These are phyloP conservation scores for Brachionus rubens DNA, from an alignment of 1,140 invertebrate species.

Conservation along the genomic window DNA sequence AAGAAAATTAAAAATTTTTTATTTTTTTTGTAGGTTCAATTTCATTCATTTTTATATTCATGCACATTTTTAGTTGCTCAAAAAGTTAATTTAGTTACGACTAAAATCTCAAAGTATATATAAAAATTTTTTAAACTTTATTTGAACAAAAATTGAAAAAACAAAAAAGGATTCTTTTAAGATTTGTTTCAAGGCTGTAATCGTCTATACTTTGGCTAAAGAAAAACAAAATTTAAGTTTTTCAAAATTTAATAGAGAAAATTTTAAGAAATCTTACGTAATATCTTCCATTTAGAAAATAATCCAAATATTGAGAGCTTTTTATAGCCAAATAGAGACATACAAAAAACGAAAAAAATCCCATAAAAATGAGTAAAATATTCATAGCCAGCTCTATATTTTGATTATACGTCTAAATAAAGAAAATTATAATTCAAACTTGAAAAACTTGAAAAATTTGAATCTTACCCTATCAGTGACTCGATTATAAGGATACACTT, in stretches of 20 bases:
- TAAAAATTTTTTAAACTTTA: no score
- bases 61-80: no score
- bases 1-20: not conserved
- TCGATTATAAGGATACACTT: slow-evolving; percentile 13
- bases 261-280: not conserved
- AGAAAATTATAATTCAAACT: not conserved
- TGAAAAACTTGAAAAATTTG: not conserved
- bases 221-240: not conserved
- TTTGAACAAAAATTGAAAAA: not conserved
- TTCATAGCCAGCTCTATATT: slow-evolving; percentile 43
- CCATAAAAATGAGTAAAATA: not conserved
- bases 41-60: no score
- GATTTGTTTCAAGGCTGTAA: not conserved
- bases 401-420: slow-evolving; percentile 36
- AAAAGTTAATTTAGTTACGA: slow-evolving; percentile 19
- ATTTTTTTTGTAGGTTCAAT: no score
- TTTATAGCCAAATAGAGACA: not conserved
- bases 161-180: not conserved
- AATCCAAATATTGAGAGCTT: not conserved
- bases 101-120: no score
- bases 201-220: slow-evolving; percentile 34
- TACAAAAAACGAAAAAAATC: not conserved
- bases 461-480: slow-evolving; percentile 19
- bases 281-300: slow-evolving; percentile 8
- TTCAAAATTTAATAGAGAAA: no score